Conservation (phyloP, 1,140 invertebrate species). For the Contarinia nasturtii region DNA sequence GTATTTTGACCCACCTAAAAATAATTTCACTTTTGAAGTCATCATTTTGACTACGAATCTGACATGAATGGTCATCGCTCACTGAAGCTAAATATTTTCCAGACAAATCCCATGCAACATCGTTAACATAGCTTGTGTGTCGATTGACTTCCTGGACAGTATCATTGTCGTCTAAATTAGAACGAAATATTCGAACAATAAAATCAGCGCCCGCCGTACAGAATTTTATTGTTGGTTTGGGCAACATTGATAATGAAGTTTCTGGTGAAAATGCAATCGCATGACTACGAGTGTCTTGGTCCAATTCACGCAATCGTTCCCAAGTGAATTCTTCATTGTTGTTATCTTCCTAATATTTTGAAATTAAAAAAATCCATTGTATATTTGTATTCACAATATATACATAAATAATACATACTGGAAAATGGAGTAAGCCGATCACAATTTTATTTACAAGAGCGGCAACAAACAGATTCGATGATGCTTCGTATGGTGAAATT, state of each 20-base stretch:
- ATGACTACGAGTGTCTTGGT: conserved; percentile 29
- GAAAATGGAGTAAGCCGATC: not conserved
- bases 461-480: not conserved
- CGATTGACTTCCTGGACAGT: conserved; percentile 13
- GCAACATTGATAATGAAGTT: conserved; percentile 34
- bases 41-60: conserved; percentile 39
- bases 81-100: conserved; percentile 49
- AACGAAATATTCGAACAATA: conserved; percentile 32
- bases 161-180: conserved; percentile 30
- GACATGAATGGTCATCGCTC: conserved; percentile 56
- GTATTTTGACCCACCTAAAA: no score
- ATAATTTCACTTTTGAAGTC: conserved; percentile 35
- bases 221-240: conserved; percentile 33
- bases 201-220: conserved; percentile 34
- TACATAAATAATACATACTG: not conserved
- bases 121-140: conserved; percentile 52
- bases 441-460: not conserved
- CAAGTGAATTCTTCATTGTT: conserved; percentile 14
- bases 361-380: not conserved
- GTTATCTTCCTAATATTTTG: conserved; percentile 11
- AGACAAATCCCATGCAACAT: conserved; percentile 43
- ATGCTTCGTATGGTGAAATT: not conserved
- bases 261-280: conserved; percentile 38
- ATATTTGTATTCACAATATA: not conserved
- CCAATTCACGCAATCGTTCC: conserved; percentile 22